Conservation (phyloP, 2,888 invertebrate genomes). For the Nezara viridula region DNA sequence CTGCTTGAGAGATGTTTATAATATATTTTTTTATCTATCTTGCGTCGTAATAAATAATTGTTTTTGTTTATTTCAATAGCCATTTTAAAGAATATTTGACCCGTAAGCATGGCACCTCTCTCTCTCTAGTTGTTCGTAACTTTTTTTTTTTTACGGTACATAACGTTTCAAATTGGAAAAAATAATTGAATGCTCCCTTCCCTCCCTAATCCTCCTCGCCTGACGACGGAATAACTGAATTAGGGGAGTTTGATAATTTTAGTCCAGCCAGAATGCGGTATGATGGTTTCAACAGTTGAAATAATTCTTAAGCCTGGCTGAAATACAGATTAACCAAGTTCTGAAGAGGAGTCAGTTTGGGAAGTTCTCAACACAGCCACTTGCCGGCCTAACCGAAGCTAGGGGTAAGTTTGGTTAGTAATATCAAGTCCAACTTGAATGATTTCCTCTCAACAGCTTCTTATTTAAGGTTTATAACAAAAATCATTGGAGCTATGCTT, state of each 20-base stretch:
- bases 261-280: neutral
- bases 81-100: neutral
- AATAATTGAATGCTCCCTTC: neutral
- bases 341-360: neutral
- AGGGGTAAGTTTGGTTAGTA: neutral
- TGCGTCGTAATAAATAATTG: no score
- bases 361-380: slow-evolving; percentile 4
- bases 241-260: neutral
- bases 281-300: slow-evolving; percentile 42
- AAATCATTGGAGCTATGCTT: neutral
- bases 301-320: slow-evolving; percentile 13
- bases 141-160: neutral
- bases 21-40: no score
- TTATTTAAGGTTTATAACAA: neutral
- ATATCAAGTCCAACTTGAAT: neutral
- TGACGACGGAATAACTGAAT: neutral
- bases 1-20: no score
- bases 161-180: neutral
- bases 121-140: no score
- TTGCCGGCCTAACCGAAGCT: neutral
- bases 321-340: slow-evolving; percentile 32
- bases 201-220: neutral
- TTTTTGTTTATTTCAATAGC: neutral
- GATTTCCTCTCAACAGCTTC: neutral
- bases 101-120: neutral